A percentile compares a stretch with the other conserved stretches of the same genome.
These are phyloP conservation scores for Amphimedon queenslandica DNA, from an alignment of 37 sponge, comb jelly and placozoan genomes.

Conservation along the genomic window DNA sequence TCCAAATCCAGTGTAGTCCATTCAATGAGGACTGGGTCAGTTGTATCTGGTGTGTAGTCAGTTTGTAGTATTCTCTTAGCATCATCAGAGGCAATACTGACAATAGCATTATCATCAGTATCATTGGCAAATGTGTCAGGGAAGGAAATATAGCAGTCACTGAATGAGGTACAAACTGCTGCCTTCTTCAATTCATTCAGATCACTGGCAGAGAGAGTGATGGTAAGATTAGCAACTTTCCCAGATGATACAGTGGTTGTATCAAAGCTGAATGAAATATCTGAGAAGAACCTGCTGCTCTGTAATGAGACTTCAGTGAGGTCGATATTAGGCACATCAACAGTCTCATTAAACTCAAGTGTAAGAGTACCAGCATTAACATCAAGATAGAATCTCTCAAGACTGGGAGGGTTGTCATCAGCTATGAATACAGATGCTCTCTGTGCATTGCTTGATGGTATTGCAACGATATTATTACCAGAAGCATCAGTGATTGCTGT, in stretches of 20 bases:
- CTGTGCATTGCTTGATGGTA: slow-evolving; percentile 17
- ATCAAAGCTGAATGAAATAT: slow-evolving; percentile 13
- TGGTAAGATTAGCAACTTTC: slow-evolving; percentile 9
- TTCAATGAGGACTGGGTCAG: slow-evolving; percentile 43
- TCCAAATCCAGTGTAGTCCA: slow-evolving; percentile 63
- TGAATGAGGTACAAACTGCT: slow-evolving; percentile 49
- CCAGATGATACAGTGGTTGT: slow-evolving; percentile 18
- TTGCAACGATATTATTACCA: slow-evolving; percentile 10
- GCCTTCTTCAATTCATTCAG: slow-evolving; percentile 71
- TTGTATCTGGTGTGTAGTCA: slow-evolving; percentile 54
- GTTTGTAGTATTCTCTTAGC: slow-evolving; percentile 1
- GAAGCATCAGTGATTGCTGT: slow-evolving; percentile 49
- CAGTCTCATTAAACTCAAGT: slow-evolving; percentile 73
- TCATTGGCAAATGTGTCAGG: slow-evolving; percentile 59
- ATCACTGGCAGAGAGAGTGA: slow-evolving; percentile 37
- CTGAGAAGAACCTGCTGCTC: slow-evolving; percentile 21
- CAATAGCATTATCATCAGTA: slow-evolving; percentile 55
- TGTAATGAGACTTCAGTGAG: slow-evolving; percentile 40
- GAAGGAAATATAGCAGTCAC: slow-evolving; percentile 72
- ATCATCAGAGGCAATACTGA: slow-evolving; percentile 12
- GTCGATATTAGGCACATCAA: slow-evolving; percentile 48
- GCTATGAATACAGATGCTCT: slow-evolving; percentile 20
- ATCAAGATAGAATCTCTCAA: slow-evolving; percentile 54
- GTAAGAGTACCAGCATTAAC: slow-evolving; percentile 57
- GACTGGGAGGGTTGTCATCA: slow-evolving; percentile 47